phyloP scores from a whole-genome alignment of 2,113 vertebrate species.

The Pseudorasbora parva region DNA sequence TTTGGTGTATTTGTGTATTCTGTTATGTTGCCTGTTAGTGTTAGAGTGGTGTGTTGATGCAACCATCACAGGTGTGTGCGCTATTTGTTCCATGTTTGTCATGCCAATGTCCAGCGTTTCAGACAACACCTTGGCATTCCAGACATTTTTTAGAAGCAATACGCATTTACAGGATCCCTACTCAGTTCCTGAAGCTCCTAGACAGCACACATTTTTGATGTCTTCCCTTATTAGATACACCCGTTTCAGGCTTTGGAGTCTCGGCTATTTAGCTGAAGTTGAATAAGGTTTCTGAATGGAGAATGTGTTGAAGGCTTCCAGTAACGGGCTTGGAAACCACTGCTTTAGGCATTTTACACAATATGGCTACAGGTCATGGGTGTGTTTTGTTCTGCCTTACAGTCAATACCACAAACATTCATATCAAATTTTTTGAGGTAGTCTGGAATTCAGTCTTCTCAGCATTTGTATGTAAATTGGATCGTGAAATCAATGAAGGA shows the following conservation, averaged over 20 bases:
- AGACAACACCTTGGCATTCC: constrained; percentile 25
- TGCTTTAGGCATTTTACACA: neutral
- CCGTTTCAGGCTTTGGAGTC: neutral
- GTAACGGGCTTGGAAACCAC: neutral
- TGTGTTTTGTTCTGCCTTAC: neutral
- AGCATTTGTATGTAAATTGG: neutral
- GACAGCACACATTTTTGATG: neutral
- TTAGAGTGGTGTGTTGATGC: neutral
- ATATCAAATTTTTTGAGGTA: neutral
- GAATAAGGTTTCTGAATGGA: neutral
- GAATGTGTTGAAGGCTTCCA: neutral
- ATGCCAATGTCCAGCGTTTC: constrained; percentile 12
- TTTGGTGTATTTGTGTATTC: neutral
- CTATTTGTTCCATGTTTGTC: neutral
- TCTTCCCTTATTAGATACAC: neutral
- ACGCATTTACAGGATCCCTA: neutral
- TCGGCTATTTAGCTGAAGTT: neutral
- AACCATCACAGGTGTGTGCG: constrained; percentile 8
- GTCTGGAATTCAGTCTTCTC: neutral
- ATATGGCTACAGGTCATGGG: neutral
- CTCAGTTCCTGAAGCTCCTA: neutral
- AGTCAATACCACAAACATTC: neutral
- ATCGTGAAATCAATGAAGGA: neutral
- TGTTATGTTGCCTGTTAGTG: neutral
- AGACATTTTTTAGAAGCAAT: neutral